Conservation (phyloP, 1,140 invertebrate genomes). For the Platyscapa corneri region DNA sequence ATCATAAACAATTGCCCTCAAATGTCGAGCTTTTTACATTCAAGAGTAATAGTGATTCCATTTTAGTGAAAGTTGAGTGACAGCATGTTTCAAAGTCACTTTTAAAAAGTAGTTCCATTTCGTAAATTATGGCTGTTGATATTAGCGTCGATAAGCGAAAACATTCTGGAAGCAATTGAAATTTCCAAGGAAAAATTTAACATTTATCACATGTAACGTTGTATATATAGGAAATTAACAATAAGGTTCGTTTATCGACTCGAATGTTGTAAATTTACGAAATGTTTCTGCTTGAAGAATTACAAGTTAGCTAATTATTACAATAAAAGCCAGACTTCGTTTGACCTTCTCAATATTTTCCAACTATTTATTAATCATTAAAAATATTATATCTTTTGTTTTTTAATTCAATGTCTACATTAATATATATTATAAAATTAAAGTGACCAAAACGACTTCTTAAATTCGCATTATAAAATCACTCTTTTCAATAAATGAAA, state of each 20-base stretch:
- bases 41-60: conserved; percentile 20
- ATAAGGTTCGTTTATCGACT: conserved; percentile 43
- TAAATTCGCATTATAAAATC: not conserved
- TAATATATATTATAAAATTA: not conserved
- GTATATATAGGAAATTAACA: conserved; percentile 33
- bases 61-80: conserved; percentile 11
- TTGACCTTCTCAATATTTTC: conserved; percentile 3
- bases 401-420: conserved; percentile 4
- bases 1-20: not conserved
- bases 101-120: conserved; percentile 44
- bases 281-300: conserved; percentile 43
- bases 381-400: conserved; percentile 38
- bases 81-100: conserved; percentile 8
- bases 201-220: conserved; percentile 40
- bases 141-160: conserved; percentile 38
- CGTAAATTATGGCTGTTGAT: conserved; percentile 52
- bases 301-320: conserved; percentile 32
- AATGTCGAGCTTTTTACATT: conserved; percentile 13
- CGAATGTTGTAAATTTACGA: conserved; percentile 44
- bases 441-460: not conserved
- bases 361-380: conserved; percentile 18
- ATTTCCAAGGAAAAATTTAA: conserved; percentile 31
- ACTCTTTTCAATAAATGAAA: not conserved
- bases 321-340: conserved; percentile 37
- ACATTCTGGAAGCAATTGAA: conserved; percentile 27